Evolutionary conservation across 2,797 vertebrate species (phyloP).

Genomic region (Distichodus sexfasciatus): DNA sequence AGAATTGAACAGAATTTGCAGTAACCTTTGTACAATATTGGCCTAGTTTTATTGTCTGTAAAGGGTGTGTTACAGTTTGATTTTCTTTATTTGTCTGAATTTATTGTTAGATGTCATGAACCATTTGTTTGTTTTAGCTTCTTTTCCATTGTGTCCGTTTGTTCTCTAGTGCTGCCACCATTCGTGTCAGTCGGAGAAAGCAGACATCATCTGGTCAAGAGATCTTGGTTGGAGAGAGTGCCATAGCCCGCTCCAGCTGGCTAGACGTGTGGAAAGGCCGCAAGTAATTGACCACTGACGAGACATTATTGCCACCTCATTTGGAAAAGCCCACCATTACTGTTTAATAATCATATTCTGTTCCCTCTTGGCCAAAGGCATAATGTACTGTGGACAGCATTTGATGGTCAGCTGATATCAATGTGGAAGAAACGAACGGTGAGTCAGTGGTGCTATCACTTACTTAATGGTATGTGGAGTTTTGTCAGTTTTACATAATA

Average conservation of each 20-base stretch:
- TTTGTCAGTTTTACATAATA: too few species aligned
- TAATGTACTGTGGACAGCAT: slow-evolving; percentile 68
- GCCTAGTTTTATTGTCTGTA: too few species aligned
- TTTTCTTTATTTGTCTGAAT: too few species aligned
- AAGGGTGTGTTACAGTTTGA: too few species aligned
- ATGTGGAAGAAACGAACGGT: slow-evolving; percentile 77
- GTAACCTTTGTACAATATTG: too few species aligned
- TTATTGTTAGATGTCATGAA: too few species aligned
- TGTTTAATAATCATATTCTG: neutral
- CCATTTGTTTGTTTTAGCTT: too few species aligned
- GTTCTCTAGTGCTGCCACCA: slow-evolving; percentile 73
- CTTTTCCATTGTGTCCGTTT: too few species aligned
- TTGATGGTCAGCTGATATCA: slow-evolving; percentile 74
- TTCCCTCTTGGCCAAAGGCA: slow-evolving; percentile 55
- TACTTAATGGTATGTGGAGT: neutral
- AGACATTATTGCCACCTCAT: neutral
- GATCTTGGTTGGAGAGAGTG: slow-evolving; percentile 20
- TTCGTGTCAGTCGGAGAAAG: slow-evolving; percentile 75
- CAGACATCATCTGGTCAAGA: neutral
- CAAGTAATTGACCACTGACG: too few species aligned
- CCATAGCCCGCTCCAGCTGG: slow-evolving; percentile 68
- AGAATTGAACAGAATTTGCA: too few species aligned
- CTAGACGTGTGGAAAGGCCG: slow-evolving; percentile 76
- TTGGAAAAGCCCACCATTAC: neutral
- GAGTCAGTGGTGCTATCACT: slow-evolving; percentile 40